Percentiles rank a stretch among this genome's conserved stretches.
These are phyloP conservation scores for Lysandra bellargus DNA, from an alignment of 2,888 invertebrate species.

Conservation along the genomic window DNA sequence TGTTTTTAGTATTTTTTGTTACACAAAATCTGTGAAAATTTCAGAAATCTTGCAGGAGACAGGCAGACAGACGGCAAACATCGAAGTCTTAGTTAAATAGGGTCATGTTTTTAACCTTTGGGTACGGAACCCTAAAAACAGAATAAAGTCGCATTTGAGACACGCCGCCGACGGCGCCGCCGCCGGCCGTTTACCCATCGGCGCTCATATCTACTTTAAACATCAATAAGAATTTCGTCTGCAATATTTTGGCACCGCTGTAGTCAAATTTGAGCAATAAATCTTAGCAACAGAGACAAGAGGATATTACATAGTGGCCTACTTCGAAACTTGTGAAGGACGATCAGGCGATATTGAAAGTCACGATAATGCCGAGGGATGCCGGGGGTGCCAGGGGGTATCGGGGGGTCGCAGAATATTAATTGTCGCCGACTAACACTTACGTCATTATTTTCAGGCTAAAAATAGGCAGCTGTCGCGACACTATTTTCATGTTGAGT, in stretches of 20 bases:
- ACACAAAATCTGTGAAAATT: too few relatives aligned
- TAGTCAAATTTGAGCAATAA: constrained; percentile 16
- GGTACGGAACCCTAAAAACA: too few relatives aligned
- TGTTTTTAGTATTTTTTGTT: too few relatives aligned
- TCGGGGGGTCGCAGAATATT: not conserved
- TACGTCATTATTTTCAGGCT: not conserved
- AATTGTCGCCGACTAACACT: not conserved
- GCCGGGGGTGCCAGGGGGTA: not conserved
- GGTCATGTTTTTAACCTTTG: too few relatives aligned
- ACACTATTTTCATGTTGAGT: not conserved
- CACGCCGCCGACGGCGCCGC: too few relatives aligned
- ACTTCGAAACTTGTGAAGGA: constrained; percentile 1
- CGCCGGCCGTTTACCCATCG: too few relatives aligned
- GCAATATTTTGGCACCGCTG: constrained; percentile 10
- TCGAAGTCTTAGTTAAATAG: too few relatives aligned
- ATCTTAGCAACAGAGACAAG: constrained; percentile 10
- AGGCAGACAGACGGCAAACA: too few relatives aligned
- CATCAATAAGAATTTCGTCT: not conserved
- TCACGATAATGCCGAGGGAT: not conserved
- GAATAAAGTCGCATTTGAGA: too few relatives aligned
- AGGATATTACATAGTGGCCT: constrained; percentile 20
- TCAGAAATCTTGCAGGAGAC: too few relatives aligned
- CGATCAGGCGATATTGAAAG: constrained; percentile 11
- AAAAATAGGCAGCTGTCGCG: not conserved
- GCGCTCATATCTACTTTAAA: too few relatives aligned